Base-by-base conservation (phyloP, 2,888 invertebrate genomes). In the Chrysopilus asiliformis region DNA sequence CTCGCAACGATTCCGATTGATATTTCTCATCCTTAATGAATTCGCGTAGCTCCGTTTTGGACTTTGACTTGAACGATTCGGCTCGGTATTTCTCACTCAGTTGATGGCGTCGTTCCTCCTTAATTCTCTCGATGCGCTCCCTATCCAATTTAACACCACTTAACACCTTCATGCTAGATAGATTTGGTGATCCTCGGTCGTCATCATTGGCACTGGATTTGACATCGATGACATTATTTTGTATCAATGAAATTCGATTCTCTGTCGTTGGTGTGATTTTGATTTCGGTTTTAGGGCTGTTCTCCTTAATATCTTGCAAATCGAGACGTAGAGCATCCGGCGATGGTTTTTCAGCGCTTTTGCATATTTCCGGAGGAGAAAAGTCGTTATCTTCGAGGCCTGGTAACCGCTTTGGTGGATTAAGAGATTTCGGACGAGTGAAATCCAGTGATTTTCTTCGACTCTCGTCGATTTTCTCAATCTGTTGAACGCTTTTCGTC, bases 91-190 rank as follows among this genome's bases (percentile, higher is more conserved):
- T 87, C 53, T 89, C 86, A 30, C 86, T 72, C 10, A 89, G 62
- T 51, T 85, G 83, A 47, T 77, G 79, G 34, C 90, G 68, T n/a
- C 89, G 66, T 53, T 90, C 89, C 54, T 89, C 86, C 63, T 90
- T 90, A 56, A 89, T 90, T 56, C 82, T 80, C 59, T 90, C 87
- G 45, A 90, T 86, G 30, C 89, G 65, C 53, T 89, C 87, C 31
- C 89, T 66, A 49, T 81, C 79, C 15, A 76, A 54, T 41, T 79
- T 74, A 25, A 65, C 64, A 15, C 58, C 64, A 37, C 72, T 71
- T 6, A 72, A 65, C 0, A 70, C 61, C 15, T 55, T 55, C 2
- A 54, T 38, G 8, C 49, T 52, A 20, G 49, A 47, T 40, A 36
- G 46, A 45, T 35, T 51, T 42, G 36, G 44, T 41, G 34, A 44